Percentiles rank a stretch among this genome's conserved stretches.
These are phyloP conservation scores for Cantharis rustica DNA, from an alignment of 2,888 invertebrate species.

Conservation along the genomic window DNA sequence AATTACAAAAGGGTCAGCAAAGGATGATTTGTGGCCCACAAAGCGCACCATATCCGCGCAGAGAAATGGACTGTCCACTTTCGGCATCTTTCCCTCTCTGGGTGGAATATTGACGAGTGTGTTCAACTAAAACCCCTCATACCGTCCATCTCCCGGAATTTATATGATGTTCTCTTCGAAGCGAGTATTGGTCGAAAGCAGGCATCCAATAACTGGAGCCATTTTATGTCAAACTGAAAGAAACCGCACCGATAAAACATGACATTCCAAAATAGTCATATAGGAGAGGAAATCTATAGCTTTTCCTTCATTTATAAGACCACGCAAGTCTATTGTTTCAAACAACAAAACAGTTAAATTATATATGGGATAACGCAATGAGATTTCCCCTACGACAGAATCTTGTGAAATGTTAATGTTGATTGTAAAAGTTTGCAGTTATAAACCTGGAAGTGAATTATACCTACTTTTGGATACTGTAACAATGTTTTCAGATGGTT, in stretches of 20 bases:
- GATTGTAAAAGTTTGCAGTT: constrained; percentile 56
- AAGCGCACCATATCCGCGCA: constrained; percentile 46
- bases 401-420: constrained; percentile 55
- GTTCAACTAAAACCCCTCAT: constrained; percentile 42
- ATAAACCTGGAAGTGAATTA: constrained; percentile 54
- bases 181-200: constrained; percentile 53
- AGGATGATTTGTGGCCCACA: constrained; percentile 48
- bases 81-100: constrained; percentile 44
- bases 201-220: constrained; percentile 55
- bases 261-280: constrained; percentile 52
- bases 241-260: constrained; percentile 56
- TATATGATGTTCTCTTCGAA: constrained; percentile 55
- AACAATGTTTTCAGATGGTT: constrained; percentile 32
- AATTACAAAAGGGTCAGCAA: constrained; percentile 43
- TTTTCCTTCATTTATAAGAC: constrained; percentile 33
- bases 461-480: constrained; percentile 49
- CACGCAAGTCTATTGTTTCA: constrained; percentile 36
- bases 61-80: constrained; percentile 56
- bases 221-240: constrained; percentile 54
- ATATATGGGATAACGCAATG: constrained; percentile 49
- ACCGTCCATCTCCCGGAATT: constrained; percentile 54
- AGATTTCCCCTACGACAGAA: constrained; percentile 49
- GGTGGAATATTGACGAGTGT: constrained; percentile 49
- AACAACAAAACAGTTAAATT: constrained; percentile 41
- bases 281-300: constrained; percentile 44